Base-by-base conservation (phyloP, 2,888 invertebrate species). In the Oegoconia quadripuncta region DNA sequence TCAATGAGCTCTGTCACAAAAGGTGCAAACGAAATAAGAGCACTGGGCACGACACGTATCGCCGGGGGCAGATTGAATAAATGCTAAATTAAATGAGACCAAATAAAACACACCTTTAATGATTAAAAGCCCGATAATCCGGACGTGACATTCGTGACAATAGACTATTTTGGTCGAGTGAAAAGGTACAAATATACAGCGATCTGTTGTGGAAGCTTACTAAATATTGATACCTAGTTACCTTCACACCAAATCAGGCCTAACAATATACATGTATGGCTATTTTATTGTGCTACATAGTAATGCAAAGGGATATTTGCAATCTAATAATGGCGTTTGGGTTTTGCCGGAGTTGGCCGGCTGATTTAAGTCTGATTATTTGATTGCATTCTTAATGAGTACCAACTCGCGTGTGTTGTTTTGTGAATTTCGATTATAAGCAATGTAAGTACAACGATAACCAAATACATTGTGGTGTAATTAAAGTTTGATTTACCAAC, bases 31-130 rank as follows among this genome's bases (percentile, higher is more conserved):
- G 73, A 70, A 78, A 78, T 72, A 70, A 75, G 65, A 75, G 64
- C 59, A 74, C 58, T 64, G 71, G 69, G 68, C 63, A 74, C 68
- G 70, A 71, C 74, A 70, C 73, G 68, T 72, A 77, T 79, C 75
- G 69, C 34, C 34, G 55, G 71, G 72, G 73, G 77, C 74, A 82
- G 82, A 87, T 87, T 88, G 80, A 86, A 87, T 87, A 87, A 88
- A 84, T 83, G 79, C 79, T 75, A 86, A 88, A 88, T 88, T 88
- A 82, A 87, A 88, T 84, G 77, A 83, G 69, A 83, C 80, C 84
- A 84, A 88, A 88, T 86, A 87, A 86, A 87, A 81, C 64, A 58
- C 48, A 51, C 67, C 71, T 71, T 79, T 83, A 84, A 82, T 79
- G 76, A 81, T 74, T 73, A 72, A 79, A 78, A 72, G 68, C 74